Evolutionary conservation across 2,888 invertebrate species (phyloP), one percentile per base, ranked within the genome.

Genomic region (Gnatocerus cornutus): DNA sequence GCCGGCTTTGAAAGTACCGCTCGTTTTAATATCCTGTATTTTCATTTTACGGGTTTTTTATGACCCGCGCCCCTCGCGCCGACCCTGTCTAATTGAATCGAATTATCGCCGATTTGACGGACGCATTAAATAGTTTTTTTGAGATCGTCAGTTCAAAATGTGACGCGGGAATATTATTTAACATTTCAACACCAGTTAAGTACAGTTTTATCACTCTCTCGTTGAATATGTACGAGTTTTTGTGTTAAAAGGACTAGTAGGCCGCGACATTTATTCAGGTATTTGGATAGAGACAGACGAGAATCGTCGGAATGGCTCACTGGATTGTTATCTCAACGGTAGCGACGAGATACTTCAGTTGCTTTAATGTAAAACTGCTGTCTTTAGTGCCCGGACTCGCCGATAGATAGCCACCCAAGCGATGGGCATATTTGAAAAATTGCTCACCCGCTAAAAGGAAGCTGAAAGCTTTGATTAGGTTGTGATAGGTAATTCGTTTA

Each of bases 171-270:
- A 78, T 80, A 81, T 83, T 81, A 84, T 81, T 83, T 81, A 82
- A 81, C 81, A 81, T 83, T 83, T 83, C 83, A 80, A 84, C 84
- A 84, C 84, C 83, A 78, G 81, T 83, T 82, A 81, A 84, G 83
- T 81, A 82, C 78, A 78, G 78, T 80, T 82, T 83, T 84, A 84
- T 84, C 84, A 83, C 83, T 78, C 76, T 74, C 76, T 75, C 72
- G 75, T 63, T 72, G 77, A 76, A 76, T 78, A 79, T 80, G 79
- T 76, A 58, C 59, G 39, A 37, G 33, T 67, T 59, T 48, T 62
- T 78, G 77, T 76, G 78, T 79, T 82, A 83, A 83, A 83, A 82
- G 82, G 80, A 66, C 58, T 74, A 78, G 79, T 63, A 55, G 79
- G 21, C 77, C 82, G 77, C 48, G 53, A 29, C 45, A 58, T 37